Evolutionary conservation across 2,888 invertebrate genomes (phyloP), one percentile per base, ranked within the genome.

Genomic region (Machimus rusticus): DNA sequence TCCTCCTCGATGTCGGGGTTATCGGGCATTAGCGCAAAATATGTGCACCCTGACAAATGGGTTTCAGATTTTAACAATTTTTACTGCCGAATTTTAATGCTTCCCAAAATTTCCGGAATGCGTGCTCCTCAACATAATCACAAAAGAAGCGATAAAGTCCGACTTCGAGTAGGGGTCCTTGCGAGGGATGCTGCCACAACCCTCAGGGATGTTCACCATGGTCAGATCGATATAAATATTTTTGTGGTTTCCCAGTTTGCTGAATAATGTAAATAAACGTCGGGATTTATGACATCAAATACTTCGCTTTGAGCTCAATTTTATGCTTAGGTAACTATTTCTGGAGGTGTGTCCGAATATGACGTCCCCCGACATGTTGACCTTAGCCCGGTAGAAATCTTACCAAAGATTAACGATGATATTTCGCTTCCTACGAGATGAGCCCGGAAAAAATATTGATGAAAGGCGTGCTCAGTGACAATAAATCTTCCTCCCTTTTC

Each of bases 401-500:
- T 43, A 43, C 74, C 85, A 34, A 85, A 74, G 85, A 85, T 85
- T 74, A 85, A 85, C 46, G 85, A 85, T 85, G 85, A 74, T 84
- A 66, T 74, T 84, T 74, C 66, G 43, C 74, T 74, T 74, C 39
- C 8, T 74, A 14, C 74, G 9, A 85, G 74, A 74, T 34, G 37
- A 66, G 37, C 34, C 66, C 5, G 74, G n/a, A 57, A 66, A 39
- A 84, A 37, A 84, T 84, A 74, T 85, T 74, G 74, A 74, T 74
- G 74, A 85, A 74, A 85, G 85, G 85, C 85, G 85, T 85, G 31
- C 39, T 74, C 85, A 74, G 74, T 51, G 74, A 85, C 85, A 85
- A 85, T 85, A 85, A 85, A 85, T 85, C 85, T 85, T 85, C 46
- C 74, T 85, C 85, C 85, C 85, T 74, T 84, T 84, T 74, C 74